Conservation (phyloP, 2,797 vertebrate species). For the Acrossocheilus wenchowensis region DNA sequence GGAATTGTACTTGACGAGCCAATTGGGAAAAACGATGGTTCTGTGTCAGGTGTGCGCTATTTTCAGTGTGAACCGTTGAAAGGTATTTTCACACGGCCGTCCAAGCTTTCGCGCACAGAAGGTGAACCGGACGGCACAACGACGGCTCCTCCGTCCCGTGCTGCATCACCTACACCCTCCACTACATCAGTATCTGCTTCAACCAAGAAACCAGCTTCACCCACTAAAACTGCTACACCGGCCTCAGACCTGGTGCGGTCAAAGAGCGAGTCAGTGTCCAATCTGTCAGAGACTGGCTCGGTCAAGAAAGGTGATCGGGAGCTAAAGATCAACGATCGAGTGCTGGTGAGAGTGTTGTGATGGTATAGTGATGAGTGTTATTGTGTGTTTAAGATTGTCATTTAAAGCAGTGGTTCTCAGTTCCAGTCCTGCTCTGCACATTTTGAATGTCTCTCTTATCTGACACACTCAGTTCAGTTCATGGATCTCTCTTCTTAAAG, state of each 20-base stretch:
- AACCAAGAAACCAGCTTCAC: constrained; percentile 75
- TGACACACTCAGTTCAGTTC: no score
- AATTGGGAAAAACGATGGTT: constrained; percentile 97
- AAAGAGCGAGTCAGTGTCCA: constrained; percentile 92
- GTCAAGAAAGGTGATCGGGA: constrained; percentile 96
- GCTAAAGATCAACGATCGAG: constrained; percentile 93
- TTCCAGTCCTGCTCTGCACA: no score
- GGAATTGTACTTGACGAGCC: constrained; percentile 95
- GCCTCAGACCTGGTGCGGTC: constrained; percentile 87
- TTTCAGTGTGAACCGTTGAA: constrained; percentile 94
- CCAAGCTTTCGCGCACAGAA: constrained; percentile 89
- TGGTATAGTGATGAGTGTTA: neutral
- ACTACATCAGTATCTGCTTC: constrained; percentile 77
- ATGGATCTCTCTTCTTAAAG: no score
- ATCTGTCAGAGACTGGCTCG: constrained; percentile 93
- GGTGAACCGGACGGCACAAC: constrained; percentile 89
- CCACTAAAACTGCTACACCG: constrained; percentile 69
- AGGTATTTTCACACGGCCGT: constrained; percentile 96
- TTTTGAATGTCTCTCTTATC: no score
- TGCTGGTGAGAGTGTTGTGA: constrained; percentile 85
- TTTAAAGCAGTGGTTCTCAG: no score
- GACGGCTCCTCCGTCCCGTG: constrained; percentile 79
- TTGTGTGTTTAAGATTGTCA: no score
- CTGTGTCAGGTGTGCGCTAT: constrained; percentile 94
- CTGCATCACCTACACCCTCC: constrained; percentile 82